Percentiles rank a stretch among this genome's conserved stretches.
phyloP scores from a whole-genome alignment of 2,888 invertebrate genomes.

The Mycogona germanica region DNA sequence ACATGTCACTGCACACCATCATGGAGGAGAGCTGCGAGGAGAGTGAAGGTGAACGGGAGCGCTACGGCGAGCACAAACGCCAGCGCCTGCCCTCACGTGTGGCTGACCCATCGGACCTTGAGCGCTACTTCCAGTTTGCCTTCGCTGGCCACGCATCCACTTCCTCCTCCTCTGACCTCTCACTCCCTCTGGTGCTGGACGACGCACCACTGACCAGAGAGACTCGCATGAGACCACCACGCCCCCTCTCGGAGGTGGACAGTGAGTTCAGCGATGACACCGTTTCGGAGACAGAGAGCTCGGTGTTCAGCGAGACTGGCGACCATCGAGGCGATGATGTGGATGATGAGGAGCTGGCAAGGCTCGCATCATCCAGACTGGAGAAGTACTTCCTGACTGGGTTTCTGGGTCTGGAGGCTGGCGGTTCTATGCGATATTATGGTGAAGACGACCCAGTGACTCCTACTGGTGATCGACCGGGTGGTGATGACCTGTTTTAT shows the following conservation, averaged over 20 bases:
- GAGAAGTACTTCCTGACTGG: conserved; percentile 68
- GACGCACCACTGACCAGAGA: neutral
- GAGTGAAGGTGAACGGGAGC: conserved; percentile 51
- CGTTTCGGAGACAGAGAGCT: conserved; percentile 53
- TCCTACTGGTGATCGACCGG: conserved; percentile 35
- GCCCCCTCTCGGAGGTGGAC: conserved; percentile 24
- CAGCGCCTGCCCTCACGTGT: conserved; percentile 32
- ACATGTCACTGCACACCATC: conserved; percentile 84
- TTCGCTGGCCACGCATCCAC: conserved; percentile 41
- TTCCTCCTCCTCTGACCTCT: neutral
- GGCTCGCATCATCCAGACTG: conserved; percentile 62
- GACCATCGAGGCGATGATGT: conserved; percentile 47
- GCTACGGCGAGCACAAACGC: conserved; percentile 33
- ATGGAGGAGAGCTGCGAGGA: conserved; percentile 92
- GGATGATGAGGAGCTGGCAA: conserved; percentile 45
- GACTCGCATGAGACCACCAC: neutral
- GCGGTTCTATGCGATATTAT: neutral
- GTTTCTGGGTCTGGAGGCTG: conserved; percentile 20
- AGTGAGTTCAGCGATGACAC: conserved; percentile 32
- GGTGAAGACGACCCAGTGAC: neutral
- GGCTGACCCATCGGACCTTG: conserved; percentile 56
- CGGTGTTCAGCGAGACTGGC: conserved; percentile 65
- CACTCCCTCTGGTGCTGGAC: neutral
- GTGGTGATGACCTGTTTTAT: neutral
- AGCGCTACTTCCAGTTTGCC: conserved; percentile 82